These are phyloP conservation scores for Zootoca vivipara DNA, from an alignment of 2,113 vertebrate species.

Conservation along the genomic window DNA sequence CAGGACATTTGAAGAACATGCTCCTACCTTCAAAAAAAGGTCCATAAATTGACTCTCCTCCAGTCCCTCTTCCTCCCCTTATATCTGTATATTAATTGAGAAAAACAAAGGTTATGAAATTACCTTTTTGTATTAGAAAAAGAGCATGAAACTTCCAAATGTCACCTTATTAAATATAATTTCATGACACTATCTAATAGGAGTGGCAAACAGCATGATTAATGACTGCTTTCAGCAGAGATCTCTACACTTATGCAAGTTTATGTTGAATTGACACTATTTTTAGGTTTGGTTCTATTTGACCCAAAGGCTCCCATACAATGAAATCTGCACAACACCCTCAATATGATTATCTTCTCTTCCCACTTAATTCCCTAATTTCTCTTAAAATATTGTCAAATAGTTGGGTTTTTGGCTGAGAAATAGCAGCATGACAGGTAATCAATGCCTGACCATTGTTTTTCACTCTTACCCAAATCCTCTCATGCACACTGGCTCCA, in stretches of 20 bases:
- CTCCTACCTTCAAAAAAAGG: slow-evolving; percentile 82
- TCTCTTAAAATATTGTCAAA: slow-evolving; percentile 9
- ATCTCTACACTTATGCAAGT: not conserved
- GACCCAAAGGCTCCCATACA: not conserved
- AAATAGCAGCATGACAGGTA: not conserved
- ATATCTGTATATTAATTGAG: slow-evolving; percentile 78
- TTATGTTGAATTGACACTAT: not conserved
- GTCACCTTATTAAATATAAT: not conserved
- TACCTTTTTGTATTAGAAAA: not conserved
- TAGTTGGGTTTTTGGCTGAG: not conserved
- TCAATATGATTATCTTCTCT: not conserved
- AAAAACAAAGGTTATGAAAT: not conserved
- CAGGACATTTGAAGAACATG: not conserved
- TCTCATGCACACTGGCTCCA: not conserved
- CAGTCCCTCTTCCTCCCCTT: slow-evolving; percentile 76
- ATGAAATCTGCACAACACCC: not conserved
- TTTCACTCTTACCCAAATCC: not conserved
- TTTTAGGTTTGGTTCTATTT: not conserved
- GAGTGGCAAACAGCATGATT: not conserved
- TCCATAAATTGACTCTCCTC: slow-evolving; percentile 87
- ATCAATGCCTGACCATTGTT: not conserved
- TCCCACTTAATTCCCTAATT: not conserved
- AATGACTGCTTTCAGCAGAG: not conserved
- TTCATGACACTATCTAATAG: not conserved
- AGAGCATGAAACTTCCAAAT: not conserved